These are phyloP conservation scores for Anableps anableps DNA, from an alignment of 2,797 vertebrate genomes.

Conservation along the genomic window DNA sequence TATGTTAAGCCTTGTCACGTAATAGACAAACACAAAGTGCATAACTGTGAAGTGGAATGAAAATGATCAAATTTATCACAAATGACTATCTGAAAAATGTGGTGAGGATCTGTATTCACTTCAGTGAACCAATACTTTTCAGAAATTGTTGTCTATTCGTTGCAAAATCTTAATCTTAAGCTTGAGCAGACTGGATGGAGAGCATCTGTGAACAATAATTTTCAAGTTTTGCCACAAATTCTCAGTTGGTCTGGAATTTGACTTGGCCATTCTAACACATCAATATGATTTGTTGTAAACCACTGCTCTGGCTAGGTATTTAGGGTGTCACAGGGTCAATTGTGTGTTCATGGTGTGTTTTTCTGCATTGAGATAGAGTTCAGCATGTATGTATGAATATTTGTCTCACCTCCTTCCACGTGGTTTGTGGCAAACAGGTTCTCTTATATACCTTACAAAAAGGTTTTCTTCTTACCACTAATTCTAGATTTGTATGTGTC, in stretches of 20 bases:
- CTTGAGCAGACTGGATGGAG: not conserved
- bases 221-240: too few relatives aligned
- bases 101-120: not conserved
- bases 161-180: not conserved
- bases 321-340: not conserved
- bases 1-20: not conserved
- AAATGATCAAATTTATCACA: not conserved
- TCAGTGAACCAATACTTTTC: not conserved
- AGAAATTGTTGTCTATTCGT: not conserved
- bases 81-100: not conserved
- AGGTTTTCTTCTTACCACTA: not conserved
- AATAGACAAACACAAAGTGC: not conserved
- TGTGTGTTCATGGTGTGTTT: not conserved
- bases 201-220: not conserved
- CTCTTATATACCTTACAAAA: not conserved
- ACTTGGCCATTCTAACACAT: not conserved
- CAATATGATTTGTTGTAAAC: not conserved
- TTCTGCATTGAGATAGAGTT: not conserved
- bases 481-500: not conserved
- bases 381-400: not conserved
- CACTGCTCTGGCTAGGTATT: not conserved
- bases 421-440: not conserved
- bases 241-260: not conserved
- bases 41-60: not conserved
- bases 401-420: not conserved